Base-by-base conservation (phyloP, 1,140 invertebrate species). In the Penaeus indicus region DNA sequence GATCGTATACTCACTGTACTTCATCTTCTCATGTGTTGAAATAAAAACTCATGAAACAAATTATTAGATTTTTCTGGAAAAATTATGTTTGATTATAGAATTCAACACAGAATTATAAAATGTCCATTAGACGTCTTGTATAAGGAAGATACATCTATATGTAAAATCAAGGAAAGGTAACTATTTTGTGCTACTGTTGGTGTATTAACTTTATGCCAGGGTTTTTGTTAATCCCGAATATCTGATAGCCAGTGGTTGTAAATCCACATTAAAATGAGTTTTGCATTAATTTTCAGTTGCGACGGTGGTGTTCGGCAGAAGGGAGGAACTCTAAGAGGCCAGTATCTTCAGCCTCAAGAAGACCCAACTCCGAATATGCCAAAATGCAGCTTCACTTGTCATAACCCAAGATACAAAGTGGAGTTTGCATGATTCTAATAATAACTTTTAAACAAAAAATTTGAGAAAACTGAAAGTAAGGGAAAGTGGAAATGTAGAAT, bases 291-390 rank as follows among this genome's bases (percentile, higher is more conserved):
- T 21, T 85, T 22, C 77, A 91, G 90, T 38, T 91, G 38, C 78
- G 87, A 11, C 86, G 54, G 81, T 89, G 47, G n/a, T n/a, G 90
- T 89, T 62, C 79, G 88, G 16, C 88, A 84, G 72, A 83, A 85
- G 16, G 77, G 90, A 62, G 82, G 86, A 13, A 89, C 82, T 16
- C 91, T 92, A 25, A 91, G 64, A 75, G 90, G 91, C 92, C 38
- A 92, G 92, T 92, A n/a, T 93, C 94, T 54, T 93, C 93, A 42
- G 90, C 93, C 25, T 93, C 94, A 25, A 93, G 95, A 47, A 93
- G 96, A 79, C 96, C 96, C 8, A 94, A 95, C 61, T 96, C 96
- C 13, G 96, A 97, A 91, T 95, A 95, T 92, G 95, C 96, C 1
- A 93, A 95, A 89, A 94, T 95, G 88, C 94, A 95, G 93, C 94